Conservation (phyloP, 2,888 invertebrate species). For the Drosophila glabriapex region DNA sequence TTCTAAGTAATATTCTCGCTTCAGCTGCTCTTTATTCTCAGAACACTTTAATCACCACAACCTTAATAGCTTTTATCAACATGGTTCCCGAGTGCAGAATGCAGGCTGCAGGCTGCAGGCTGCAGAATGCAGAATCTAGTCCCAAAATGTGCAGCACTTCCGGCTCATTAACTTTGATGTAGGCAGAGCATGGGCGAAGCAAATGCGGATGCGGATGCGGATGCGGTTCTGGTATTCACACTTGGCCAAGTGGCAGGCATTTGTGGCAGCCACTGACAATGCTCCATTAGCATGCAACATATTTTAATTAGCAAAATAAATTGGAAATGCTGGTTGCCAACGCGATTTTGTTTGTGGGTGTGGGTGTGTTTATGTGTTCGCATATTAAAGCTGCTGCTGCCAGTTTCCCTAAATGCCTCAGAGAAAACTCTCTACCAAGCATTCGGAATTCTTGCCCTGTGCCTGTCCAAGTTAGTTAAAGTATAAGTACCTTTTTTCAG, state of each 20-base stretch:
- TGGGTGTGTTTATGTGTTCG: constrained; percentile 4
- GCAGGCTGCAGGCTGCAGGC: constrained; percentile 3
- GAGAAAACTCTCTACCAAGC: constrained; percentile 9
- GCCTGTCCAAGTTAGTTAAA: constrained; percentile 39
- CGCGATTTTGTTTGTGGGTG: constrained; percentile 17
- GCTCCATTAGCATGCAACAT: constrained; percentile 80
- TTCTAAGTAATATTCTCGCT: constrained; percentile 31
- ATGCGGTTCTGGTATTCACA: constrained; percentile 29
- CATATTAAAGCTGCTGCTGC: constrained; percentile 27
- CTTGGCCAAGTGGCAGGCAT: constrained; percentile 34
- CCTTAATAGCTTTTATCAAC: constrained; percentile 69
- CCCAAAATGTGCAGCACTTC: constrained; percentile 74
- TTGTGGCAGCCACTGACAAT: constrained; percentile 63
- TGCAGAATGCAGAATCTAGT: constrained; percentile 30
- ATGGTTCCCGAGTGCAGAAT: constrained; percentile 18
- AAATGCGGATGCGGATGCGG: constrained; percentile 27
- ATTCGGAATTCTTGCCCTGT: constrained; percentile 8
- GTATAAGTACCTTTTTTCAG: constrained; percentile 49
- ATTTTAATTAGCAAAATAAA: constrained; percentile 83
- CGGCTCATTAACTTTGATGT: constrained; percentile 76
- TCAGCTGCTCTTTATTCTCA: constrained; percentile 36
- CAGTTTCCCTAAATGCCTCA: constrained; percentile 26
- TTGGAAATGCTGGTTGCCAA: constrained; percentile 59
- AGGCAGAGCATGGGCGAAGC: constrained; percentile 27
- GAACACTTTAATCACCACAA: constrained; percentile 56